Evolutionary conservation across 2,888 invertebrate species (phyloP), one percentile per base, ranked within the genome.

Genomic region (Aleiodes leptofemur): DNA sequence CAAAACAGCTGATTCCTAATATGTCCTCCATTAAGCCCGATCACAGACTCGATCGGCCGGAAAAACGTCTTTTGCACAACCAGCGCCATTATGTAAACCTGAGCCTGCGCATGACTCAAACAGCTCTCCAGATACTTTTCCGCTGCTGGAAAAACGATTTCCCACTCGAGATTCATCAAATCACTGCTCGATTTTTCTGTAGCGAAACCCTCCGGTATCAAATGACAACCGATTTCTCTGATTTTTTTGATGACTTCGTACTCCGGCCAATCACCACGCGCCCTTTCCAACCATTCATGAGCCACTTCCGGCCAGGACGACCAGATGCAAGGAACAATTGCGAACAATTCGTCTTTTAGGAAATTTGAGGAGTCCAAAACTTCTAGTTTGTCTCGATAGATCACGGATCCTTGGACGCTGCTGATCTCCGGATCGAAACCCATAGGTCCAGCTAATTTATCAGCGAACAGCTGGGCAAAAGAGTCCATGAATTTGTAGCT

Each of bases 261-360:
- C 1, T 92, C 92, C 0, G 96, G 96, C 95, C 96, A 96, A 75
- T 92, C 91, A 16, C 91, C 90, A 57, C 92, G 91, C 59, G 91
- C 90, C 70, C 95, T 90, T 69, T 92, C 89, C 23, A 92, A 90
- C 92, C 95, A 96, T 80, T 93, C 93, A 80, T 92, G 92, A 0
- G 95, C 95, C 79, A 92, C 92, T 79, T 92, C 91, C 0, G 96
- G 96, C 95, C 95, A 96, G 14, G 92, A 90, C n/a, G 93, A 91
- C 80, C 91, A 90, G 23, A 95, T 90, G n/a, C 94, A 93, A 8
- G 96, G 95, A 82, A 93, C 92, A 11, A 96, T 91, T 90, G 95
- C 94, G 83, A 92, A 94, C 1, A 91, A 90, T 0, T 91, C 88
- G 73, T 89, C 70, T 2, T 74, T 82, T 3, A 80, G 82, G 69